Evolutionary conservation across 1,140 invertebrate genomes (phyloP), one percentile per base, ranked within the genome.

Genomic region (Choristoneura fumiferana): DNA sequence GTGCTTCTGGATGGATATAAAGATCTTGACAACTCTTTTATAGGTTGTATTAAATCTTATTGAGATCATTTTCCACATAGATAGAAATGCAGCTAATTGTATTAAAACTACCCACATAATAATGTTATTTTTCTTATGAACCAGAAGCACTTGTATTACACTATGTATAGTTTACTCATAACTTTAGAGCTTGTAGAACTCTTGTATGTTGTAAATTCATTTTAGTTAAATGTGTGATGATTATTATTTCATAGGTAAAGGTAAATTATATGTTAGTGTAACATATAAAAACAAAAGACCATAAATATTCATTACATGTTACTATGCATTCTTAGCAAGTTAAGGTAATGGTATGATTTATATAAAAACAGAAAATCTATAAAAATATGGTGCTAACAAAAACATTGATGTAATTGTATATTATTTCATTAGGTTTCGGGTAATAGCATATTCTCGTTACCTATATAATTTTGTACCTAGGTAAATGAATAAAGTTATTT

Each of bases 301-400:
- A 66, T 80, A 57, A 76, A 68, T 62, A 67, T 81, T 49, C 43
- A 49, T 82, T 80, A 64, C 65, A 74, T 78, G 76, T 76, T 70
- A 61, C 54, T 63, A 74, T 79, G 75, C 77, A 83, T 83, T 81
- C 71, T 69, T 87, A 82, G 78, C 69, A 71, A 69, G 70, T 57
- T 81, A 82, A 86, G 80, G 75, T 81, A 81, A 82, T 74, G 67
- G 69, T 78, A 82, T 73, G 71, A 49, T 83, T 88, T 82, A 66
- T 78, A 73, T 57, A 78, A 77, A 84, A 78, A 71, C 57, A 65
- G 59, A 72, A 76, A 83, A 81, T 69, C 58, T 68, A 62, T 59
- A 67, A 82, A 87, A 87, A 87, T 84, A 84, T 80, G 81, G 83
- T 88, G 85, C 85, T 88, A 88, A 88, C 84, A 84, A 77, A 65